Conservation (phyloP, 2,888 invertebrate genomes). For the Cepaea hortensis region DNA sequence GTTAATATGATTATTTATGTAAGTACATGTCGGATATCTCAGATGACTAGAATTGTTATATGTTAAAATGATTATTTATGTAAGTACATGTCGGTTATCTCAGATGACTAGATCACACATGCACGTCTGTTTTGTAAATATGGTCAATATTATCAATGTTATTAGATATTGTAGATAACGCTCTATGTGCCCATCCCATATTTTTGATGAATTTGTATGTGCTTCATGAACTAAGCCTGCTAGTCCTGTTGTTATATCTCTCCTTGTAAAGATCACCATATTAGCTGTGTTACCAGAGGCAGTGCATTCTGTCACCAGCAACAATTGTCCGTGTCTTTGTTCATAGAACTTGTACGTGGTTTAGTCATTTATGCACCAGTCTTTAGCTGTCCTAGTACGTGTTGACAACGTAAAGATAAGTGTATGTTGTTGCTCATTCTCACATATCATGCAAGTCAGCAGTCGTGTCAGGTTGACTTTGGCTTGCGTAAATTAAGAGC, state of each 20-base stretch:
- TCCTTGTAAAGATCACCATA: constrained; percentile 20
- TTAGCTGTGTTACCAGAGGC: constrained; percentile 6
- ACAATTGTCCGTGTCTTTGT: not conserved
- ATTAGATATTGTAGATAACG: constrained; percentile 37
- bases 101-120: not conserved
- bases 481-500: not conserved
- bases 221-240: constrained; percentile 19
- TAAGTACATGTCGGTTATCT: no score
- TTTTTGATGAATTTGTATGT: constrained; percentile 16
- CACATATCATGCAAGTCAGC: not conserved
- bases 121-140: not conserved
- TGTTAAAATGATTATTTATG: no score
- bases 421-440: constrained; percentile 2
- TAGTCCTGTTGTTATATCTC: constrained; percentile 14
- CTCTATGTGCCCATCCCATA: constrained; percentile 22
- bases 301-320: not conserved
- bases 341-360: not conserved
- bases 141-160: not conserved
- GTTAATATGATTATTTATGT: no score
- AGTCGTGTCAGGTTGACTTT: not conserved
- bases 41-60: no score
- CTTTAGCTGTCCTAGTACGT: not conserved
- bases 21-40: no score
- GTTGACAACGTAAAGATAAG: constrained; percentile 4
- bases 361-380: constrained; percentile 13